Base-by-base conservation (phyloP, 2,113 vertebrate species). In the Petaurus breviceps region DNA sequence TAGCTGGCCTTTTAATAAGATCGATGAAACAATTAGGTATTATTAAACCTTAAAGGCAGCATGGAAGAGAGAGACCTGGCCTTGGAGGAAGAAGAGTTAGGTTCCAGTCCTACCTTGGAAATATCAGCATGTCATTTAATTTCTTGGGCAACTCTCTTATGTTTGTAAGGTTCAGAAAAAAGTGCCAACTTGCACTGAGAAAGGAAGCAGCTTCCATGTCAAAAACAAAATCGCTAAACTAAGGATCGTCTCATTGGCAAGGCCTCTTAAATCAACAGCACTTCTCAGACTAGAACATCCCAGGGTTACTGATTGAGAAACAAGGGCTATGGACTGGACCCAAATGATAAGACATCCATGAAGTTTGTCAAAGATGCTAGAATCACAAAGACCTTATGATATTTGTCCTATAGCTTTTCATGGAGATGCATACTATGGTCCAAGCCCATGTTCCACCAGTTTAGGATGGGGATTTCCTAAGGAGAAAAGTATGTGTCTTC, bases 401-500 rank as follows among this genome's bases (percentile, higher is more conserved):
- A 55, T 91, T 89, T 2, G 12, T 51, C 93, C 94, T 46, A 31
- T 12, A 89, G 51, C 52, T 89, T 77, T 90, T 50, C 51, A 57
- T 57, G 93, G 53, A 95, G 89, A 94, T 37, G 47, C 49, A 55
- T 26, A 43, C 89, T 77, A 91, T n/a, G 51, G 54, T 37, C 55
- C 47, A 51, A 52, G 14, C 26, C 68, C 95, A 55, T 55, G 51
- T 90, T 96, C 43, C 68, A 92, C 53, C 51, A 77, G 19, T 12
- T 51, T 50, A 31, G 31, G 24, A 57, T 0, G 5, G 77, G 53
- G 43, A n/a, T 47, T 52, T 51, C 46, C 89, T 11, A 91, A 90
- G 31, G 26, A 46, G 46, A 0, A 50, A 90, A 3, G 23, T n/a
- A 92, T 96, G 31, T 37, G 49, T 96, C 96, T 94, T 96, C 53